phyloP scores from a whole-genome alignment of 35 echinoderm and acorn worm genomes.

The Hemicentrotus pulcherrimus region DNA sequence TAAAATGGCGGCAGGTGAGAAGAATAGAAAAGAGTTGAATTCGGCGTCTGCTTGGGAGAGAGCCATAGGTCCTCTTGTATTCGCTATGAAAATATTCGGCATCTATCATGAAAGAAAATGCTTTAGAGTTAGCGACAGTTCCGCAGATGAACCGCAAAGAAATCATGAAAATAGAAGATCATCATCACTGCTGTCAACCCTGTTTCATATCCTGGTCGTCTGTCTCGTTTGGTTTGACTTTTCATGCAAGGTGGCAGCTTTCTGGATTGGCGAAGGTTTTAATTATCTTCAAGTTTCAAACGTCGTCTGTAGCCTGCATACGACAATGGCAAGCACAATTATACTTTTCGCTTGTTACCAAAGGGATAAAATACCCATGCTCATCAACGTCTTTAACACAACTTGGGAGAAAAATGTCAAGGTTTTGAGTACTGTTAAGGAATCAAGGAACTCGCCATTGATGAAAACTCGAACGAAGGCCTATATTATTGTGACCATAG shows the following conservation, averaged over 20 bases:
- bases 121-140: neutral
- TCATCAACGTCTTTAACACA: neutral
- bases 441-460: neutral
- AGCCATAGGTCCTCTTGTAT: neutral
- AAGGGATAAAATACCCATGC: neutral
- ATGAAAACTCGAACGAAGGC: neutral
- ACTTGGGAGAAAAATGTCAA: neutral
- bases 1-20: too few relatives aligned
- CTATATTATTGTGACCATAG: neutral
- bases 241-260: neutral
- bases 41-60: neutral
- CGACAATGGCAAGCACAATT: neutral
- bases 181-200: neutral
- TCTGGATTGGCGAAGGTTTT: neutral
- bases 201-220: neutral
- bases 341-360: neutral
- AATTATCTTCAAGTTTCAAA: neutral
- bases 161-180: neutral
- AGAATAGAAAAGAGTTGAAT: too few relatives aligned
- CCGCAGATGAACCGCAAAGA: neutral
- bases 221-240: neutral
- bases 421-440: neutral
- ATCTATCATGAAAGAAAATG: neutral
- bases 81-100: neutral
- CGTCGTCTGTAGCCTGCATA: neutral